A percentile compares a stretch with the other conserved stretches of the same genome.
Conservation (phyloP, 2,888 invertebrate genomes). For the Philereme vetulata region DNA sequence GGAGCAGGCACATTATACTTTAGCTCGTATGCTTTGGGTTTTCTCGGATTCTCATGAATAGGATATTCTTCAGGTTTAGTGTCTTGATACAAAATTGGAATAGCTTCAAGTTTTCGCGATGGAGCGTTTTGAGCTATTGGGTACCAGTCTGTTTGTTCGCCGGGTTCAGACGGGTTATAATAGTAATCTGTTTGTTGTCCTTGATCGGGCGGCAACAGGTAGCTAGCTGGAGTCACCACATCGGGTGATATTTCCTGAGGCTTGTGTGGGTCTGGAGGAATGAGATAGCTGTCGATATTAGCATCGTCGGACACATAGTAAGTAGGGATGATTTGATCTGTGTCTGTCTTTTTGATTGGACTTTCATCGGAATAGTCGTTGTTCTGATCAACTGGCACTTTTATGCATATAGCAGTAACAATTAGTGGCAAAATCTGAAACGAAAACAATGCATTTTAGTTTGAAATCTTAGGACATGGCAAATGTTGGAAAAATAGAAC, state of each 20-base stretch:
- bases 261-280: constrained; percentile 62
- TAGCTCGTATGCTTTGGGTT: constrained; percentile 30
- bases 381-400: constrained; percentile 61
- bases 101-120: constrained; percentile 44
- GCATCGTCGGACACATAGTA: constrained; percentile 61
- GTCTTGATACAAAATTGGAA: constrained; percentile 41
- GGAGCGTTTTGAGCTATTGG: constrained; percentile 56
- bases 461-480: neutral
- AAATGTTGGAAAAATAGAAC: neutral
- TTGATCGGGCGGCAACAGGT: constrained; percentile 64
- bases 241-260: constrained; percentile 53
- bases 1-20: constrained; percentile 52
- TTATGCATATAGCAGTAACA: constrained; percentile 57
- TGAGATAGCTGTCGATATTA: constrained; percentile 61
- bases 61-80: constrained; percentile 31
- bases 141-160: constrained; percentile 71
- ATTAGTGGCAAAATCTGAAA: constrained; percentile 63
- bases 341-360: constrained; percentile 38
- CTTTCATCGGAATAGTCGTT: constrained; percentile 45
- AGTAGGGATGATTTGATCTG: constrained; percentile 50
- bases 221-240: constrained; percentile 62
- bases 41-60: constrained; percentile 31
- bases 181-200: constrained; percentile 56
- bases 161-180: constrained; percentile 56
- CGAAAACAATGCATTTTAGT: constrained; percentile 5